Evolutionary conservation across 2,797 vertebrate genomes (phyloP).

Genomic region (Macroramphosus scolopax): DNA sequence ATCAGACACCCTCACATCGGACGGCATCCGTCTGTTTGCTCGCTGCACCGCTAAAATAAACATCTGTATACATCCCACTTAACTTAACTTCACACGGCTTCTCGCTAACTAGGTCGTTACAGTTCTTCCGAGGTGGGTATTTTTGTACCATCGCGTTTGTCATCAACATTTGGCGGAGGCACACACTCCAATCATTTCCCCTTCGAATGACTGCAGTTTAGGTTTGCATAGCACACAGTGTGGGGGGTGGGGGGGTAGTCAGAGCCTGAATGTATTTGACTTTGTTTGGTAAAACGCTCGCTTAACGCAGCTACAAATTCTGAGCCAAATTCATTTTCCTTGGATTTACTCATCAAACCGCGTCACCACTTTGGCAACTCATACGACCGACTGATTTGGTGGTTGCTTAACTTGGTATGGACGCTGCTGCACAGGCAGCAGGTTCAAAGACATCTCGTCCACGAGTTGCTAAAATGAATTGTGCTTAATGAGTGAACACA

Average conservation of each 20-base stretch:
- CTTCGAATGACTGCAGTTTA: conserved; percentile 45
- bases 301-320: too few species aligned
- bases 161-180: conserved; percentile 46
- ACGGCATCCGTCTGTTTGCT: conserved; percentile 24
- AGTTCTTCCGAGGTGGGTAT: conserved; percentile 26
- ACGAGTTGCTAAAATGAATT: conserved; percentile 22
- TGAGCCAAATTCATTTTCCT: too few species aligned
- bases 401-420: too few species aligned
- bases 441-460: conserved; percentile 1
- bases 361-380: conserved; percentile 15
- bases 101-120: too few species aligned
- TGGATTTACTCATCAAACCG: conserved; percentile 31
- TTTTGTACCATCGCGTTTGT: conserved; percentile 60
- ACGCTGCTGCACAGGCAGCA: too few species aligned
- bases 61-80: conserved; percentile 26
- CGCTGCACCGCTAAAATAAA: conserved; percentile 34
- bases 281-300: too few species aligned
- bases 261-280: conserved; percentile 18
- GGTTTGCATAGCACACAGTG: conserved; percentile 66
- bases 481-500: conserved; percentile 18
- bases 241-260: conserved; percentile 19
- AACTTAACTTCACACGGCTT: too few species aligned
- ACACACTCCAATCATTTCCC: conserved; percentile 33
- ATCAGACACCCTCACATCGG: conserved; percentile 26
- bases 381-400: too few species aligned